Conservation (phyloP, 2,797 vertebrate species). For the Allobates femoralis region DNA sequence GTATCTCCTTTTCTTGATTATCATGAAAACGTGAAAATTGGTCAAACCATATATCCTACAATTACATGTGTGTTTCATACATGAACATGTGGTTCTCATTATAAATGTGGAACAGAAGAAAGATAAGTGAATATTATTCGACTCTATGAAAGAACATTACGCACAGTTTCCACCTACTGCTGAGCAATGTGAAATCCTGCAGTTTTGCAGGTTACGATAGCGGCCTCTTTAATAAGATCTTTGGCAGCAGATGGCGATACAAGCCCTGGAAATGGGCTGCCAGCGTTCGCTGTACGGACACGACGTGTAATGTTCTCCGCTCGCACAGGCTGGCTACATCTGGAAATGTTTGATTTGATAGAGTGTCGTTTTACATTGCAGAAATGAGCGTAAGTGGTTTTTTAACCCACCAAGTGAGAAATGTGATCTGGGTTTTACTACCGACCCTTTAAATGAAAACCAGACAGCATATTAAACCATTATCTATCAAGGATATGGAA, state of each 20-base stretch:
- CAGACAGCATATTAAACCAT: constrained; percentile 89
- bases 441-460: constrained; percentile 88
- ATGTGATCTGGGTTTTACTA: constrained; percentile 91
- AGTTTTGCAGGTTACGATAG: constrained; percentile 33
- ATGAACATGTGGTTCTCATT: constrained; percentile 39
- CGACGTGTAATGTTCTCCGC: constrained; percentile 2
- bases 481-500: constrained; percentile 79
- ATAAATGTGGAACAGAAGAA: not conserved
- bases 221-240: constrained; percentile 67
- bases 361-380: constrained; percentile 99
- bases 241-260: constrained; percentile 88
- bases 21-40: constrained; percentile 11
- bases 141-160: constrained; percentile 29
- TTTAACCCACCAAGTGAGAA: constrained; percentile 90
- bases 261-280: constrained; percentile 70
- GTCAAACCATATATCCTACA: constrained; percentile 27
- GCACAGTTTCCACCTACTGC: constrained; percentile 53
- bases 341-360: constrained; percentile 99
- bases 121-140: accelerated
- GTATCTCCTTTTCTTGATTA: not conserved
- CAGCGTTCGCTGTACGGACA: constrained; percentile 64
- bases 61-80: constrained; percentile 2
- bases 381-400: constrained; percentile 94
- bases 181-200: constrained; percentile 25
- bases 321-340: constrained; percentile 86